phyloP scores from a whole-genome alignment of 1,140 invertebrate species.

The Hylyphantes graminicola region DNA sequence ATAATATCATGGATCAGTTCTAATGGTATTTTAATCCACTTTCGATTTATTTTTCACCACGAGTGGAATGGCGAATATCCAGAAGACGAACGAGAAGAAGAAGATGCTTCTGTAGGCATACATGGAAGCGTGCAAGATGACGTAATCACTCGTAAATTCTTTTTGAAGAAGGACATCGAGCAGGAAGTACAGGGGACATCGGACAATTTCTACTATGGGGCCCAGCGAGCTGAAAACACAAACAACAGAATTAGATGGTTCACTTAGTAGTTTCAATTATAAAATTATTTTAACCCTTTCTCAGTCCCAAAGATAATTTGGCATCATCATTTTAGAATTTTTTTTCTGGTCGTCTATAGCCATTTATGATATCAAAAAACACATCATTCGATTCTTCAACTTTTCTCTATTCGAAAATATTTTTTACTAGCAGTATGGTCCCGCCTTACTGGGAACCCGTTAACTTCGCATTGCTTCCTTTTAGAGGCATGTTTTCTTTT shows the following conservation, averaged over 20 bases:
- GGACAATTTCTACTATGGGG: constrained; percentile 3
- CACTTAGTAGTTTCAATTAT: no score
- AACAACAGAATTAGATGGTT: neutral
- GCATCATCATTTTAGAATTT: no score
- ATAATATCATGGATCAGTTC: neutral
- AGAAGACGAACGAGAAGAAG: constrained; percentile 23
- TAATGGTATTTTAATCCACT: neutral
- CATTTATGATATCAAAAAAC: no score
- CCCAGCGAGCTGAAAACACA: constrained; percentile 17
- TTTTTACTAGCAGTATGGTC: no score
- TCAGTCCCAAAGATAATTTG: no score
- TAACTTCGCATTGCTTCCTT: no score
- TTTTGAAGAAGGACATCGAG: neutral
- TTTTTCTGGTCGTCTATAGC: no score
- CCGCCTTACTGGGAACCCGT: no score
- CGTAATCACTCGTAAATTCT: constrained; percentile 9
- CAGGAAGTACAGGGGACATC: constrained; percentile 29
- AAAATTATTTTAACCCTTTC: no score
- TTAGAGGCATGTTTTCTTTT: no score
- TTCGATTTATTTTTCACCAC: neutral
- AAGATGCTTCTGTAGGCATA: constrained; percentile 40
- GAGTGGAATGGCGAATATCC: constrained; percentile 15
- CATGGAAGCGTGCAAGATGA: neutral
- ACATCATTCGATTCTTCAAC: no score
- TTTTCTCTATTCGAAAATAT: no score